phyloP scores from a whole-genome alignment of 1,140 invertebrate species.

The Eumaeus atala region DNA sequence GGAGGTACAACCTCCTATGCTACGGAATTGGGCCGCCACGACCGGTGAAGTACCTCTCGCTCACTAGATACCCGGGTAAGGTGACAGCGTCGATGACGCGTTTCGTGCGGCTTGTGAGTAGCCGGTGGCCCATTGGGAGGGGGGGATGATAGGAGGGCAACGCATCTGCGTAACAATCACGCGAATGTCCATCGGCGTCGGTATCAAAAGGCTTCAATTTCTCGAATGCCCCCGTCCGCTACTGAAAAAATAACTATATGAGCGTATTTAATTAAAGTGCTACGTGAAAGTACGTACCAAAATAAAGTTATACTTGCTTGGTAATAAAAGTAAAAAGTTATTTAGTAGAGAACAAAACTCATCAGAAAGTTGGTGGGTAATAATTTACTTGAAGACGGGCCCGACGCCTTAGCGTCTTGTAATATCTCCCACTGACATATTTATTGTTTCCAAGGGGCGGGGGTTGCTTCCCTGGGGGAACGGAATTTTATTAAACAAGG shows the following conservation, averaged over 20 bases:
- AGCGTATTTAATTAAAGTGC: not conserved
- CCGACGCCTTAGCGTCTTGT: conserved; percentile 52
- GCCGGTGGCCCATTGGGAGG: too few relatives aligned
- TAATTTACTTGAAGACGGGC: conserved; percentile 65
- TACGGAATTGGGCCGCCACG: too few relatives aligned
- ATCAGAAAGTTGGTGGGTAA: conserved; percentile 64
- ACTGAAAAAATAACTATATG: not conserved
- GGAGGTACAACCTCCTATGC: too few relatives aligned
- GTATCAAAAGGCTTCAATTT: too few relatives aligned
- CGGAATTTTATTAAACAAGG: conserved; percentile 31
- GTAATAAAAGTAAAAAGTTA: conserved; percentile 64
- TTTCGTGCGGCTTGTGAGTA: too few relatives aligned
- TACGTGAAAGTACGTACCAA: conserved; percentile 2
- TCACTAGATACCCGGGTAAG: too few relatives aligned
- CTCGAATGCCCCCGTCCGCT: not conserved
- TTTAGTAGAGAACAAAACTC: conserved; percentile 58
- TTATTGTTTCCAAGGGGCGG: conserved; percentile 62
- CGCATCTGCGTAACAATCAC: too few relatives aligned
- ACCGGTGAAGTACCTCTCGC: too few relatives aligned
- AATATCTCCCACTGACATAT: conserved; percentile 70
- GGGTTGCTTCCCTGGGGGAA: conserved; percentile 47
- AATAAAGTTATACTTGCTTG: conserved; percentile 33
- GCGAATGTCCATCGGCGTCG: too few relatives aligned
- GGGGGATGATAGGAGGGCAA: too few relatives aligned
- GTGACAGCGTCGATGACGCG: too few relatives aligned